Evolutionary conservation across 2,113 vertebrate genomes (phyloP), one percentile per base, ranked within the genome.

Genomic region (Notiomystis cincta): DNA sequence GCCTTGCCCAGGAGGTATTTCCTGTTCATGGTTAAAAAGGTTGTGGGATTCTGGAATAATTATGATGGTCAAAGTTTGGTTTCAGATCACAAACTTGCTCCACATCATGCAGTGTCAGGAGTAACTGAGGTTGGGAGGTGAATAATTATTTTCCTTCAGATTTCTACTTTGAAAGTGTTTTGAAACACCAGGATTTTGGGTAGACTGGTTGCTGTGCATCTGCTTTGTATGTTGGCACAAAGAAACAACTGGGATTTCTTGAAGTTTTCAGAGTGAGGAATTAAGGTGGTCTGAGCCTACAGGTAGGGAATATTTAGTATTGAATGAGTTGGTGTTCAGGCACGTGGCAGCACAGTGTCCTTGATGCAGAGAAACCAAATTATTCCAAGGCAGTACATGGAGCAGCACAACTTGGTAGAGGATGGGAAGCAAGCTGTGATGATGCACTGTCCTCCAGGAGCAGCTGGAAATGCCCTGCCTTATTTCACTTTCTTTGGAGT

Each of bases 401-500:
- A 54, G 65, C 18, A 11, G 44, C 8, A 13, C 51, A 65, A 0
- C 37, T 16, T 9, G 45, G 11, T 16, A 4, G 60, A 73, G 81
- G 27, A 25, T 4, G 25, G 23, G 51, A 45, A 58, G 45, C 9
- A 7, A 21, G 33, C 42, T 75, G 82, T 58, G 42, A 24, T 76
- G 44, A 15, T 5, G 62, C 7, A 0, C 33, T 72, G 50, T 23
- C 42, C 15, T 42, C 11, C 3, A 20, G 1, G 8, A 37, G 9
- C 66, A 13, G 24, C 6, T 93, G 61, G 47, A 76, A 30, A n/a
- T 69, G 21, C 40, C 7, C 33, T 80, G 10, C 48, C 18, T 77
- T 30, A 2, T 3, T 45, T 42, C 1, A 4, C 33, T 71, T n/a
- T 4, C 1, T 51, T 69, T 4, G 21, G 61, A 62, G 50, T 22